Percentiles rank a stretch among this genome's conserved stretches.
phyloP scores from a whole-genome alignment of 2,113 vertebrate species.

The Myrmecobius fasciatus region DNA sequence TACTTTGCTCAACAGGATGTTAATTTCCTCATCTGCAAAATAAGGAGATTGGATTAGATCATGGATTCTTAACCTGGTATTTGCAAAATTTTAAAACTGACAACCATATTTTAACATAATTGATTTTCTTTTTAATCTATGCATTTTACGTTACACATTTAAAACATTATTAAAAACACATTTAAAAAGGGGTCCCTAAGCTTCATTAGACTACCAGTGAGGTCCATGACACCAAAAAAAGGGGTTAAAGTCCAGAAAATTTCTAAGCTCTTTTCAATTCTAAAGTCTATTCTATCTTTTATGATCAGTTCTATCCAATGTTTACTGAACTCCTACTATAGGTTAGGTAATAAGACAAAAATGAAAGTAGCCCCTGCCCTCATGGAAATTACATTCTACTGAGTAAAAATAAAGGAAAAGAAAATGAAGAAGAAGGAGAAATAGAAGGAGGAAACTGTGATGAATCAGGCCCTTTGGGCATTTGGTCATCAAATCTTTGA shows the following conservation, averaged over 20 bases:
- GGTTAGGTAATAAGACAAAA: background rate
- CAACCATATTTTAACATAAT: background rate
- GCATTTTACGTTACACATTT: background rate
- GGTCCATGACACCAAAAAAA: background rate
- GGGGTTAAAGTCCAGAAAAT: background rate
- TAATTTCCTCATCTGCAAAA: background rate
- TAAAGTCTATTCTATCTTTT: background rate
- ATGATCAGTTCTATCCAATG: background rate
- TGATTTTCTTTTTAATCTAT: background rate
- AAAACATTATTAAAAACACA: background rate
- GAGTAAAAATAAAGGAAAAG: background rate
- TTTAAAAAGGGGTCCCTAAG: background rate
- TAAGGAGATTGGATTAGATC: background rate
- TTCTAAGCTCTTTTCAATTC: background rate
- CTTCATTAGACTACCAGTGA: background rate
- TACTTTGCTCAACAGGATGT: background rate
- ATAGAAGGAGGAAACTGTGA: too few relatives aligned
- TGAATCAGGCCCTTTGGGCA: accelerated
- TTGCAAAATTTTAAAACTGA: background rate
- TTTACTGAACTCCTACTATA: background rate
- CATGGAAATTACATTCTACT: background rate
- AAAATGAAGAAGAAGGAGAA: background rate
- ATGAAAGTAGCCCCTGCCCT: background rate
- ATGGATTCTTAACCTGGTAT: background rate
- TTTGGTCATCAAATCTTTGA: background rate